These are phyloP conservation scores for Lasioglossum zephyrum DNA, from an alignment of 2,888 invertebrate species.

Conservation along the genomic window DNA sequence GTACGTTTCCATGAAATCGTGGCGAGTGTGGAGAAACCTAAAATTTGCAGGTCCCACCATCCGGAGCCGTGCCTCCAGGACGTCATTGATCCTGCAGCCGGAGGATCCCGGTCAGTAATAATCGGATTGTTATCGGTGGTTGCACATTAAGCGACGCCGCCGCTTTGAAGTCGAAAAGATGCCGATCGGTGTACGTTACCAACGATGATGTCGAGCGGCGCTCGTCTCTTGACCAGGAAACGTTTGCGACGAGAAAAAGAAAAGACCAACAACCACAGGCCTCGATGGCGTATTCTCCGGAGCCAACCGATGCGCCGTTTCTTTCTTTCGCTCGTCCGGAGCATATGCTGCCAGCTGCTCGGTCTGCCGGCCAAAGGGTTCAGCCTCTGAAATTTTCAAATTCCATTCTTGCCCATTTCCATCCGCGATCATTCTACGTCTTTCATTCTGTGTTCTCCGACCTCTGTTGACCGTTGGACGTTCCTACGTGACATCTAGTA, in stretches of 20 bases:
- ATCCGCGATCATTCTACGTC: conserved; percentile 14
- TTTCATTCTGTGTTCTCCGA: conserved; percentile 9
- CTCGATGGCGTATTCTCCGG: conserved; percentile 18
- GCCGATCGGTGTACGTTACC: conserved; percentile 48
- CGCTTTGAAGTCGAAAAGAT: conserved; percentile 38
- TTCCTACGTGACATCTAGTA: background rate
- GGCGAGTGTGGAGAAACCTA: background rate
- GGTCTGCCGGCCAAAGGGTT: conserved; percentile 71
- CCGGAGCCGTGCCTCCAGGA: background rate
- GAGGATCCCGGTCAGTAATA: background rate
- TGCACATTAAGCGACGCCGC: conserved; percentile 23
- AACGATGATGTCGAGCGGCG: conserved; percentile 22
- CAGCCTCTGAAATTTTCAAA: conserved; percentile 71
- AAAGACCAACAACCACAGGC: conserved; percentile 37
- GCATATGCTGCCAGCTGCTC: conserved; percentile 79
- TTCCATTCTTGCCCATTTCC: conserved; percentile 63
- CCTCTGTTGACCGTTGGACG: background rate
- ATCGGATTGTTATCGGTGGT: conserved; percentile 36
- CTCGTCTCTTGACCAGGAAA: conserved; percentile 19
- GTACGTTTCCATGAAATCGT: background rate
- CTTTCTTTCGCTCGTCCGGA: conserved; percentile 51
- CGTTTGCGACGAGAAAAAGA: conserved; percentile 34
- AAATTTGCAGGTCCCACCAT: background rate
- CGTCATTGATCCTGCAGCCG: background rate
- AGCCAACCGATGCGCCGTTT: conserved; percentile 42